Conservation (phyloP, 2,113 vertebrate species). For the Capra hircus region DNA sequence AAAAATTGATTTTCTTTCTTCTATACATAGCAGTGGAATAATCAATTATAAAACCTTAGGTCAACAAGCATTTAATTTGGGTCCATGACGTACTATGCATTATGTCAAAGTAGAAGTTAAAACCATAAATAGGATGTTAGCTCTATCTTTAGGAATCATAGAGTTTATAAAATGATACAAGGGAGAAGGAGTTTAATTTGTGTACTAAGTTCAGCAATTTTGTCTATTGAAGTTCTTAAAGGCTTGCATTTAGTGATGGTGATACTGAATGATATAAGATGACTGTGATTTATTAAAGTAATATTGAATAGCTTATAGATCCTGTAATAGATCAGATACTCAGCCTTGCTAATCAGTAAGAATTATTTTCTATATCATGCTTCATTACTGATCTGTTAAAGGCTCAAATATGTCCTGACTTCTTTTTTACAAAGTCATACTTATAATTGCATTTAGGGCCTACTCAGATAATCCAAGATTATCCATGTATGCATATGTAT, state of each 20-base stretch:
- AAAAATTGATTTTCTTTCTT: slow-evolving; percentile 5
- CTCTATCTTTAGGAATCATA: not conserved
- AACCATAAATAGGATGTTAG: not conserved
- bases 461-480: not conserved
- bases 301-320: not conserved
- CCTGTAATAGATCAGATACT: not conserved
- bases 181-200: not conserved
- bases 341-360: not conserved
- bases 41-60: not conserved
- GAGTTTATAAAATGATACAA: not conserved
- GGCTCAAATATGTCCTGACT: not conserved
- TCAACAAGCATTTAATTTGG: not conserved
- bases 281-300: not conserved
- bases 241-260: not conserved
- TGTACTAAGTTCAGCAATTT: not conserved
- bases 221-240: not conserved
- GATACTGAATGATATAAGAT: not conserved
- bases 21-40: not conserved
- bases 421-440: not conserved
- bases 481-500: not conserved
- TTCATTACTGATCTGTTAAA: not conserved
- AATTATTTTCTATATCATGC: not conserved
- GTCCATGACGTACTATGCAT: not conserved
- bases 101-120: not conserved
- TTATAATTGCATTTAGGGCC: not conserved